Evolutionary conservation across 2,113 vertebrate genomes (phyloP).

Genomic region (Pantherophis guttatus): DNA sequence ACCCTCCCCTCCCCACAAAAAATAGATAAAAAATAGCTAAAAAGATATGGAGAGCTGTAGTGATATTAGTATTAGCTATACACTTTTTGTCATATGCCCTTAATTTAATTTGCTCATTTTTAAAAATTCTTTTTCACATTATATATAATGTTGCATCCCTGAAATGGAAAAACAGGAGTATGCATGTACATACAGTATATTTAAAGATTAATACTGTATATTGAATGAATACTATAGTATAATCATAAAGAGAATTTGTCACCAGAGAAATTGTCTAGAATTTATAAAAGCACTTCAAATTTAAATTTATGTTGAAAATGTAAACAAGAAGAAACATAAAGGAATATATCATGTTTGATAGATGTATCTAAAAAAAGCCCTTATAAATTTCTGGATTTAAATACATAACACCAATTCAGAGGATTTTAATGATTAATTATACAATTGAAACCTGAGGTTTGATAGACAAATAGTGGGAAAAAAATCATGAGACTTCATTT

Average conservation of each 20-base stretch:
- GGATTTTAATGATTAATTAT: background rate
- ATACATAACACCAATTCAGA: background rate
- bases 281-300: background rate
- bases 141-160: background rate
- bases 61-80: background rate
- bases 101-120: background rate
- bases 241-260: background rate
- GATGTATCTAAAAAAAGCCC: background rate
- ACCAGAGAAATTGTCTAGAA: background rate
- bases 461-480: background rate
- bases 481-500: background rate
- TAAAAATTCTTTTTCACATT: background rate
- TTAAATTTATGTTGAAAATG: background rate
- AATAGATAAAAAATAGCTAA: background rate
- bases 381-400: background rate
- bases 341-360: background rate
- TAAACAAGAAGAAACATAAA: background rate
- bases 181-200: background rate
- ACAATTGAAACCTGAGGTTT: background rate
- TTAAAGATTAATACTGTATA: background rate
- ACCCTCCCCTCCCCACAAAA: background rate
- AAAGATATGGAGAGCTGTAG: background rate
- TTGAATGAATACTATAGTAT: background rate
- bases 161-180: background rate
- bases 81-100: background rate